A percentile compares a stretch with the other conserved stretches of the same genome.
Conservation (phyloP, 92 coral and sea anemone genomes). For the Palythoa heliodiscus region DNA sequence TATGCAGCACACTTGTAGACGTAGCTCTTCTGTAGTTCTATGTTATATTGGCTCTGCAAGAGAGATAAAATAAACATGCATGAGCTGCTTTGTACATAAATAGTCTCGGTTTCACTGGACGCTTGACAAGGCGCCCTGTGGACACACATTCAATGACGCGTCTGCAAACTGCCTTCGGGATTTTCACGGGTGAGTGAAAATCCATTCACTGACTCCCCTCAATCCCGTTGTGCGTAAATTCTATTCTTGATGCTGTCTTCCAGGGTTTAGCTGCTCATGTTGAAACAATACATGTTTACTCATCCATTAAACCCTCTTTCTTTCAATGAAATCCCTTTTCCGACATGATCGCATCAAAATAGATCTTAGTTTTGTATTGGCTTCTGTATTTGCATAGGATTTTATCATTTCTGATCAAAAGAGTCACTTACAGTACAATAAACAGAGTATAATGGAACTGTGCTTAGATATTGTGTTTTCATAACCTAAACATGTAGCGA, state of each 20-base stretch:
- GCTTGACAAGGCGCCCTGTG: constrained; percentile 30
- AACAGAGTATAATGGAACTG: background rate
- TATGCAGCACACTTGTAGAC: background rate
- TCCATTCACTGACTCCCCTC: constrained; percentile 24
- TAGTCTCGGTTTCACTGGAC: constrained; percentile 17
- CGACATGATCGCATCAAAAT: constrained; percentile 32
- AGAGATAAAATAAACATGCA: constrained; percentile 37
- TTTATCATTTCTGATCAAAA: constrained; percentile 6
- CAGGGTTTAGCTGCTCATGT: background rate
- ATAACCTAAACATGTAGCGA: background rate
- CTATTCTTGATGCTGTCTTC: constrained; percentile 17
- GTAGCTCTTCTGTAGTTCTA: background rate
- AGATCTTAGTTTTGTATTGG: constrained; percentile 31
- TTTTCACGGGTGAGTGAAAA: constrained; percentile 12
- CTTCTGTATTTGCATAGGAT: constrained; percentile 41
- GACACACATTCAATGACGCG: constrained; percentile 14
- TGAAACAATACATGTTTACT: constrained; percentile 38
- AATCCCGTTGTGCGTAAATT: constrained; percentile 38
- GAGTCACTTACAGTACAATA: constrained; percentile 37
- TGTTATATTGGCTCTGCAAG: constrained; percentile 44
- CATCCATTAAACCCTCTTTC: constrained; percentile 41
- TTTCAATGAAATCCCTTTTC: constrained; percentile 32
- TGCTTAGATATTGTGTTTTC: background rate
- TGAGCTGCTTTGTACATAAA: constrained; percentile 26
- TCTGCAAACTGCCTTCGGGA: constrained; percentile 24